These are phyloP conservation scores for Cryptus viduatorius DNA, from an alignment of 2,888 invertebrate species.

Conservation along the genomic window DNA sequence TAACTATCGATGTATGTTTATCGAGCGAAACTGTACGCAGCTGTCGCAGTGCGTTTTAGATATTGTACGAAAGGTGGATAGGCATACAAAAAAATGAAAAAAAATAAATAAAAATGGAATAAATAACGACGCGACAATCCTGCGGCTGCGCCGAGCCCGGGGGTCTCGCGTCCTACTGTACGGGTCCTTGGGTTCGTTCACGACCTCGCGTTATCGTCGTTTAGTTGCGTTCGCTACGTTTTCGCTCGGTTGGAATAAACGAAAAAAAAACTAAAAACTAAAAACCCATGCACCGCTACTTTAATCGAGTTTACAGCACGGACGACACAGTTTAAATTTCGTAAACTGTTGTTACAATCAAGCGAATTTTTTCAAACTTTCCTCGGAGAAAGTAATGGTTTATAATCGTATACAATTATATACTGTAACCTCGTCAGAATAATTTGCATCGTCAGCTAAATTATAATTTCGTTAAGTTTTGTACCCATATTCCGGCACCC, in stretches of 20 bases:
- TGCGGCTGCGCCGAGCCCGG: constrained; percentile 54
- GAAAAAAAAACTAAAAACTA: neutral
- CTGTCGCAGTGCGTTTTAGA: constrained; percentile 46
- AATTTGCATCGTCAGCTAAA: no score
- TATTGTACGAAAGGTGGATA: constrained; percentile 11
- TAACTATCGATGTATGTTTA: neutral
- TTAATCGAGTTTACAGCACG: neutral
- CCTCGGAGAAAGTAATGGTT: no score
- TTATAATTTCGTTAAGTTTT: no score
- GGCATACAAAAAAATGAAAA: constrained; percentile 1
- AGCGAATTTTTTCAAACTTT: neutral
- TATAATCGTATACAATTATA: no score
- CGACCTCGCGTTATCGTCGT: constrained; percentile 60
- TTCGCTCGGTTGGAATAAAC: constrained; percentile 4
- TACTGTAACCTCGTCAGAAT: no score
- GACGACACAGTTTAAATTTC: neutral
- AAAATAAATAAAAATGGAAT: constrained; percentile 25
- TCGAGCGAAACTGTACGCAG: neutral
- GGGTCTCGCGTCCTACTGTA: constrained; percentile 21
- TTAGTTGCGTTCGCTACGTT: constrained; percentile 34
- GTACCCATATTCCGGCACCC: no score
- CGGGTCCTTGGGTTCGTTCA: constrained; percentile 58
- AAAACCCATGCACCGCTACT: neutral
- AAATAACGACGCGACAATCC: constrained; percentile 58
- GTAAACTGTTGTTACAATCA: neutral